These are phyloP conservation scores for Pogonophryne albipinna DNA, from an alignment of 2,797 vertebrate species.

Conservation along the genomic window DNA sequence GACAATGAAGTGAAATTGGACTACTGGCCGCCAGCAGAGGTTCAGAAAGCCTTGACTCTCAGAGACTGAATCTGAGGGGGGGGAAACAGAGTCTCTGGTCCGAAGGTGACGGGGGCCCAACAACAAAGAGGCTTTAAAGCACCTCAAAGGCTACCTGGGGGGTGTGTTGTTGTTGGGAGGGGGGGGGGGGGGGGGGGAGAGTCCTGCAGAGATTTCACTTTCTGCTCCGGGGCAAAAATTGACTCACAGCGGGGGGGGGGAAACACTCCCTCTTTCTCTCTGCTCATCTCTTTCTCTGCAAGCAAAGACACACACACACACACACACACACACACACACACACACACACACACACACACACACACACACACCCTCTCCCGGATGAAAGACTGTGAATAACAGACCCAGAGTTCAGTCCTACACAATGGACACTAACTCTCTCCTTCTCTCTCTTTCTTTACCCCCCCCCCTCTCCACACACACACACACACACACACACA, in stretches of 20 bases:
- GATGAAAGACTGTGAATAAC: too few species aligned
- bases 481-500: too few species aligned
- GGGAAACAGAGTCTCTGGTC: too few species aligned
- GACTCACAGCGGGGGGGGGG: slow-evolving; percentile 37
- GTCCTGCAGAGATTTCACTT: slow-evolving; percentile 52
- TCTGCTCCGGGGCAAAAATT: slow-evolving; percentile 26
- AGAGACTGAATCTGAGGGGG: too few species aligned
- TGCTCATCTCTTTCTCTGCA: slow-evolving; percentile 36
- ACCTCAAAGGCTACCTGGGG: slow-evolving; percentile 34
- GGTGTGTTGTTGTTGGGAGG: slow-evolving; percentile 26
- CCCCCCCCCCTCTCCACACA: too few species aligned
- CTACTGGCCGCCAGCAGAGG: too few species aligned
- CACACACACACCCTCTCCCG: background rate
- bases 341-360: slow-evolving; percentile 37
- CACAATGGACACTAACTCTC: too few species aligned
- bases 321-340: slow-evolving; percentile 39
- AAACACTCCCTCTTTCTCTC: slow-evolving; percentile 22
- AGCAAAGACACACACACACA: slow-evolving; percentile 45
- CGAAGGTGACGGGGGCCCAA: too few species aligned
- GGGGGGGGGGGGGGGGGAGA: background rate
- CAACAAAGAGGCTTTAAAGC: slow-evolving; percentile 11
- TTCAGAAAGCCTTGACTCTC: too few species aligned
- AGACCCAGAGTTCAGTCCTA: too few species aligned
- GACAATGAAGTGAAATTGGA: too few species aligned
- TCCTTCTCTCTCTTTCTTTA: too few species aligned